phyloP scores from a whole-genome alignment of 1,140 invertebrate genomes.

The Brachionus rubens region DNA sequence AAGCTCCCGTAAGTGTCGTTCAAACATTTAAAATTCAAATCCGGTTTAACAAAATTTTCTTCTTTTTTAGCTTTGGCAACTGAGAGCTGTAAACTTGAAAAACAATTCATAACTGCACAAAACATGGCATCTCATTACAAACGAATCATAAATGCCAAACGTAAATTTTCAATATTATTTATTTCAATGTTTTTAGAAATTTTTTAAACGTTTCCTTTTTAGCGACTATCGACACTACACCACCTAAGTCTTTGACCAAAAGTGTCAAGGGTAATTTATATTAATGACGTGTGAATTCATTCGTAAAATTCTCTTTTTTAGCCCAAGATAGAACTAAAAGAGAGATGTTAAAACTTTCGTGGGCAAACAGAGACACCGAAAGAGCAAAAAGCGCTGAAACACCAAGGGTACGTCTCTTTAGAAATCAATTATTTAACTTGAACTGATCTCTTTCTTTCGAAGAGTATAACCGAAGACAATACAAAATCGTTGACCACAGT shows the following conservation, averaged over 20 bases:
- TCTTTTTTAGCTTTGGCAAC: slow-evolving; percentile 27
- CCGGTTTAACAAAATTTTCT: background rate
- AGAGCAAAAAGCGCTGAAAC: background rate
- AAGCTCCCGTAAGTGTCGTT: slow-evolving; percentile 37
- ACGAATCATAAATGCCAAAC: slow-evolving; percentile 7
- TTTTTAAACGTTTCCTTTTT: background rate
- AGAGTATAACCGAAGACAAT: background rate
- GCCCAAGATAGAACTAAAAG: slow-evolving; percentile 31
- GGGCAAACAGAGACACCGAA: background rate
- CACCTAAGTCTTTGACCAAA: slow-evolving; percentile 19
- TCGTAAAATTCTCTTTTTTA: background rate
- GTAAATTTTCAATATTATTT: background rate
- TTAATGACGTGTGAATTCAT: background rate
- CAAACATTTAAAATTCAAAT: background rate
- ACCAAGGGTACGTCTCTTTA: background rate
- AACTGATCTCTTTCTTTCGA: background rate
- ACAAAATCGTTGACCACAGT: background rate
- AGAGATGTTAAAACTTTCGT: slow-evolving; percentile 3
- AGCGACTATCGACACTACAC: slow-evolving; percentile 25
- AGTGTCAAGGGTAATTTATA: slow-evolving; percentile 13
- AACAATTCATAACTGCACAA: slow-evolving; percentile 41
- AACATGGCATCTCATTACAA: slow-evolving; percentile 43
- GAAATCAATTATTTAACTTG: too few relatives aligned
- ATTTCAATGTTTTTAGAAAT: background rate
- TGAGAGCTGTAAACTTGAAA: slow-evolving; percentile 35